Base-by-base conservation (phyloP, 2,113 vertebrate species). In the Amphiprion ocellaris region DNA sequence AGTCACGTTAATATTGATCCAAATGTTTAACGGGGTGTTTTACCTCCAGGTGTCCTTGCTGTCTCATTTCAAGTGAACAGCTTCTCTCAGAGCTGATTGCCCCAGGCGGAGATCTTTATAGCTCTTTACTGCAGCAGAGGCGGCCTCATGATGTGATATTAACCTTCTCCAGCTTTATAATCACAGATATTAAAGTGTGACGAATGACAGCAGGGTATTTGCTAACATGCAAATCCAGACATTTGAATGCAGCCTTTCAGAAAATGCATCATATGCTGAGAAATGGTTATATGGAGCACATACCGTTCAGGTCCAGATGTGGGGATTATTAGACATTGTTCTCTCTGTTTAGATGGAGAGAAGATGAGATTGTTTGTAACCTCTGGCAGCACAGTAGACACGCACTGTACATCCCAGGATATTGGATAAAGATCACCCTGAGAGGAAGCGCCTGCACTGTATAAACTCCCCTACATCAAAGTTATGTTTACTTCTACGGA, bases 1-100 rank as follows among this genome's bases (percentile, higher is more conserved):
- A 97, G 97, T 96, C 94, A 92, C 94, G 94, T 96, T 98, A 96
- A 97, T 98, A 98, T 98, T 97, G 98, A 98, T 98, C 97, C 95
- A 95, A 90, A 96, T 97, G 96, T 97, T 96, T 96, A 96, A 95
- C 94, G 89, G 93, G 89, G 91, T 95, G 94, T 95, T 95, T 95
- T 96, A 95, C 97, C 96, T 96, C 94, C 88, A 89, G 94, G 95
- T 96, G 97, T 97, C 97, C 96, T 97, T 95, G 95, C 93, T 94
- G 94, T 95, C 96, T 96, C 95, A 94, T 94, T 92, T 87, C 91
- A 92, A 93, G 92, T 94, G 94, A 93, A 83, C 83, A 88, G 83
- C 93, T 94, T 88, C 93, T 94, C 90, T 90, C 90, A 83, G 90
- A 91, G 93, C 90, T 93, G 86, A 87, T 86, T 79, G 77, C 84